A percentile compares a stretch with the other conserved stretches of the same genome.
Conservation (phyloP, 2,797 vertebrate genomes). For the Oryzias dopingdopingensis region DNA sequence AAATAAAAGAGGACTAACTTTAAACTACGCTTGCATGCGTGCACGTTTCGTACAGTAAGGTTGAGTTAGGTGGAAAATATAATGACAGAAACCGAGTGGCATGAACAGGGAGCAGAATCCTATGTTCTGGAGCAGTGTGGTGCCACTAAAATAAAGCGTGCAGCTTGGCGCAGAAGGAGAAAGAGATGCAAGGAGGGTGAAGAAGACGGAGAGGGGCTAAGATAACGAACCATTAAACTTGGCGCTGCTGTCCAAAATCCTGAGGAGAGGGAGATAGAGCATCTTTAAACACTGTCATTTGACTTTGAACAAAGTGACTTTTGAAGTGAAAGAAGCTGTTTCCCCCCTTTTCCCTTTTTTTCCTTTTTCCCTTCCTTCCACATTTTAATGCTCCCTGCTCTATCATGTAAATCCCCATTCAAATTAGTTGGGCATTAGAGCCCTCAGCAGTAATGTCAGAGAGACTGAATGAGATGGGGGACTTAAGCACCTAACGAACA, state of each 20-base stretch:
- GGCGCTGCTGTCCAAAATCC: slow-evolving; percentile 73
- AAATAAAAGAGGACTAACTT: slow-evolving; percentile 8
- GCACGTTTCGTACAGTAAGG: background rate
- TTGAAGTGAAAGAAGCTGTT: slow-evolving; percentile 93
- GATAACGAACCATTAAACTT: slow-evolving; percentile 76
- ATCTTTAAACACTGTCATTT: slow-evolving; percentile 92
- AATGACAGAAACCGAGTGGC: slow-evolving; percentile 35
- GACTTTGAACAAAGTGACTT: slow-evolving; percentile 99
- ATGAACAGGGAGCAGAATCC: slow-evolving; percentile 50
- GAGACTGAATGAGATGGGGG: slow-evolving; percentile 99
- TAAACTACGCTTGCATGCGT: slow-evolving; percentile 9
- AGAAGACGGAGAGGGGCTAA: slow-evolving; percentile 57
- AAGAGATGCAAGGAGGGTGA: slow-evolving; percentile 41
- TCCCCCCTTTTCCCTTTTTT: slow-evolving; percentile 75
- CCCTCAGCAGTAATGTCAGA: slow-evolving; percentile 99
- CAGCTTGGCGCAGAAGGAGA: slow-evolving; percentile 46
- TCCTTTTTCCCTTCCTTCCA: slow-evolving; percentile 84
- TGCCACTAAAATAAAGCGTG: slow-evolving; percentile 65
- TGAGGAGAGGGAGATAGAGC: slow-evolving; percentile 74
- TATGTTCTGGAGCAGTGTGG: slow-evolving; percentile 57
- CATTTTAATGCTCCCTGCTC: slow-evolving; percentile 99
- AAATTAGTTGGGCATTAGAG: slow-evolving; percentile 99
- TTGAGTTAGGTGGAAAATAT: slow-evolving; percentile 15
- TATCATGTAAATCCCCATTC: slow-evolving; percentile 99
- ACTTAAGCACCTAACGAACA: slow-evolving; percentile 99